Base-by-base conservation (phyloP, 2,888 invertebrate genomes). In the Cantharis nigra region DNA sequence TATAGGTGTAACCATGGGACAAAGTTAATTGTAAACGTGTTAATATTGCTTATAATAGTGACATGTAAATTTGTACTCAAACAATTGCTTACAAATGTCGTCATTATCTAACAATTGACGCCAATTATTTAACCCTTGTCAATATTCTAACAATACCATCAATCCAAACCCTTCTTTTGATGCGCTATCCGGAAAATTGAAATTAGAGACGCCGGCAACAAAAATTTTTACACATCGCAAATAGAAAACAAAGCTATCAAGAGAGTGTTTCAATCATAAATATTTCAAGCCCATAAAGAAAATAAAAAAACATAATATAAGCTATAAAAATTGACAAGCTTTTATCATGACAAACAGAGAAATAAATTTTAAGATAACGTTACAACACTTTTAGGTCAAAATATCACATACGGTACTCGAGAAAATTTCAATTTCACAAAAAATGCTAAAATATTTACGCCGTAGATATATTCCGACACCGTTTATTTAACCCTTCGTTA, bases 1-100 rank as follows among this genome's bases (percentile, higher is more conserved):
- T 77, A 77, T 74, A 77, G 71, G 77, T 74, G 71, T 69, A 74
- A 77, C 74, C 69, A 67, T 26, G 70, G 74, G 62, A 30, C 74
- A 13, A 30, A 63, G 64, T 74, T 74, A 49, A 74, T 74, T 70
- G 74, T 67, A 49, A 77, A 77, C 71, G 77, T 77, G 77, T 77
- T 74, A 76, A 76, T 70, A 64, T 76, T 72, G 64, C 76, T 76
- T 76, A 76, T 76, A 70, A 74, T 64, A 30, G 9, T 69, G 63
- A 69, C 67, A 63, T 69, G 62, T 16, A 74, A 74, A 33, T 33
- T 62, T 73, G 73, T 20, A 67, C 26, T 23, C 65, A 23, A 20
- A 67, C 65, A 67, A 67, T 67, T 23, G 49, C 49, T 49, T 49
- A 49, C 49, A 49, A 49, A 49, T 49, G 49, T 49, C 49, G 49